Base-by-base conservation (phyloP, 2,888 invertebrate species). In the Yponomeuta cagnagella region DNA sequence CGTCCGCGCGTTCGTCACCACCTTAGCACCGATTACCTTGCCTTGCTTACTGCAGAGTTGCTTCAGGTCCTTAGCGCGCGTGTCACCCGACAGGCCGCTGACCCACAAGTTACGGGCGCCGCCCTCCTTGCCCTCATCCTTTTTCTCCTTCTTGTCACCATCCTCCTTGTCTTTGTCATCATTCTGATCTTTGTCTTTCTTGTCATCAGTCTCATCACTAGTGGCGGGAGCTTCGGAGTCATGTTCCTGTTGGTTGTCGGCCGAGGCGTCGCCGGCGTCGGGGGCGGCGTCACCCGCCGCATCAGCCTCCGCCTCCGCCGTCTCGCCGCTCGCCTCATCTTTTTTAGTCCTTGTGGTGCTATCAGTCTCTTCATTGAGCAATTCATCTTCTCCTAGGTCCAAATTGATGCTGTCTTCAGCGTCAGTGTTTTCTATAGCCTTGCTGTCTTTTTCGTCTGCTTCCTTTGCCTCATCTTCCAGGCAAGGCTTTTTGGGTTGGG, bases 1-100 rank as follows among this genome's bases (percentile, higher is more conserved):
- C 15, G 97, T 97, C 74, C 96, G 94, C 0, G 98, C 98, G 84
- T 98, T 98, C 0, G 98, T 98, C 4, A 99, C 98, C 43, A 99
- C 97, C 92, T 99, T 99, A 0, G 98, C 98, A 73, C 98, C 98
- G 78, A 97, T 95, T 68, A 98, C 91, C 94, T 98, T 98, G 79
- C 98, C 98, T 92, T 96, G 96, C 82, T 97, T 96, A 71, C 97
- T 97, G 83, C 98, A 97, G 48, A 98, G 94, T 71, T 97, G 96
- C 88, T 99, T 99, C 78, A 99, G 92, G 87, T 99, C 98, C 74
- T 98, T 97, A 72, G 99, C 99, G 72, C 98, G 94, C 15, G 98
- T 98, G 73, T 96, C 94, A 9, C 97, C 96, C 0, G 98, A 96
- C 75, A 99, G 93, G 30, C 98, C 98, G 81, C 98, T 98, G 76